A percentile compares a stretch with the other conserved stretches of the same genome.
These are phyloP conservation scores for Oeneis ivallda DNA, from an alignment of 2,888 invertebrate species.

Conservation along the genomic window DNA sequence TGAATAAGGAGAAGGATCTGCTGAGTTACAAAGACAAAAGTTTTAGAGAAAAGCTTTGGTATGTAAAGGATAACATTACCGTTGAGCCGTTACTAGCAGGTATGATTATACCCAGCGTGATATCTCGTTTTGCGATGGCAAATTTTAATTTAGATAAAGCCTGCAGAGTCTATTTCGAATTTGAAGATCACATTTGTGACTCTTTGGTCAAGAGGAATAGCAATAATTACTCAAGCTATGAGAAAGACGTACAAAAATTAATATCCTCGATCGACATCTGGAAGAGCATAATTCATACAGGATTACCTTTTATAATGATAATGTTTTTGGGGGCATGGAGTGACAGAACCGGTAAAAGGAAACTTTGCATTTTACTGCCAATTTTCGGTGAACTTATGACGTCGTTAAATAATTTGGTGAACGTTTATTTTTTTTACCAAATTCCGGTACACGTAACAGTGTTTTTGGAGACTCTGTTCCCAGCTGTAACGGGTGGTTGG, in stretches of 20 bases:
- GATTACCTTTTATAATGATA: constrained; percentile 80
- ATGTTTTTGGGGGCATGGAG: constrained; percentile 84
- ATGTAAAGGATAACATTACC: constrained; percentile 81
- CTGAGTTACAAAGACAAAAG: constrained; percentile 56
- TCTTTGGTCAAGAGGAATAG: constrained; percentile 62
- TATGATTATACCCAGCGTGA: constrained; percentile 85
- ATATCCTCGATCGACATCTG: constrained; percentile 81
- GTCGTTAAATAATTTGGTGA: constrained; percentile 75
- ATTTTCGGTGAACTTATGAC: constrained; percentile 79
- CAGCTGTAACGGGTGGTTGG: constrained; percentile 80
- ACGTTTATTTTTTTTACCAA: constrained; percentile 81
- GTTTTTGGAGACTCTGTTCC: constrained; percentile 77
- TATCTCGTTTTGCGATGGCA: constrained; percentile 86
- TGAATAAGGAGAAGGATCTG: constrained; percentile 53
- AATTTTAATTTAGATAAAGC: constrained; percentile 76
- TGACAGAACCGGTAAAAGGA: constrained; percentile 80
- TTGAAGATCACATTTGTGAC: constrained; percentile 64
- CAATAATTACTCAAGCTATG: constrained; percentile 83
- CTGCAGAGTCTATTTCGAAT: constrained; percentile 66
- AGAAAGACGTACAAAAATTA: constrained; percentile 82
- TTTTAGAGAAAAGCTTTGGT: constrained; percentile 58
- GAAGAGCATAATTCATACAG: constrained; percentile 79
- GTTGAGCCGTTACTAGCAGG: constrained; percentile 88
- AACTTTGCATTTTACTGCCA: constrained; percentile 81
- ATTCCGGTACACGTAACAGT: constrained; percentile 80